These are phyloP conservation scores for Dendronephthya gigantea DNA, from an alignment of 64 coral and sea anemone genomes.

Conservation along the genomic window DNA sequence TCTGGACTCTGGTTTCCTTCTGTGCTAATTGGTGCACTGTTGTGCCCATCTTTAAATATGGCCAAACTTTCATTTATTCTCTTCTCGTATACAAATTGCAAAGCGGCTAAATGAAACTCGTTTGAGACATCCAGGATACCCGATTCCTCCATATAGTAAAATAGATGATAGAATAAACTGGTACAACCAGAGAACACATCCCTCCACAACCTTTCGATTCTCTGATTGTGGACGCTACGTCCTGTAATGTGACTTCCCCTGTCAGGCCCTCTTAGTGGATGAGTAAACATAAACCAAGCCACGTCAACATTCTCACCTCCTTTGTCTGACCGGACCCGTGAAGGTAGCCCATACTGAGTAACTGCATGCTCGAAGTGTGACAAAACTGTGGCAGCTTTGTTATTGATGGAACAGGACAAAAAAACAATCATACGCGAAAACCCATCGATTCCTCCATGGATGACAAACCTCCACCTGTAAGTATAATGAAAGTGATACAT, in stretches of 20 bases:
- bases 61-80: conserved; percentile 9
- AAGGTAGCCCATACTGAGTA: not conserved
- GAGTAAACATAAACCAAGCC: not conserved
- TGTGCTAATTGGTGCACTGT: not conserved
- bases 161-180: conserved; percentile 1
- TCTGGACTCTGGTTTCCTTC: conserved; percentile 18
- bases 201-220: not conserved
- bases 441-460: too few relatives aligned
- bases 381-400: not conserved
- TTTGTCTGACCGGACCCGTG: not conserved
- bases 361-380: not conserved
- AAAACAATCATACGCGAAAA: not conserved
- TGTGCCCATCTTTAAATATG: not conserved
- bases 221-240: too few relatives aligned
- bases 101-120: not conserved
- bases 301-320: conserved; percentile 26
- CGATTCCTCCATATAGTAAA: not conserved
- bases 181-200: conserved; percentile 14
- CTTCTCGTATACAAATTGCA: not conserved
- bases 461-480: not conserved
- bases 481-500: too few relatives aligned
- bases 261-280: too few relatives aligned
- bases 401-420: not conserved
- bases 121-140: conserved; percentile 9
- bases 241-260: too few relatives aligned